A percentile compares a stretch with the other conserved stretches of the same genome.
Conservation (phyloP, 2,797 vertebrate genomes). For the Odontamblyopus lacepedii region DNA sequence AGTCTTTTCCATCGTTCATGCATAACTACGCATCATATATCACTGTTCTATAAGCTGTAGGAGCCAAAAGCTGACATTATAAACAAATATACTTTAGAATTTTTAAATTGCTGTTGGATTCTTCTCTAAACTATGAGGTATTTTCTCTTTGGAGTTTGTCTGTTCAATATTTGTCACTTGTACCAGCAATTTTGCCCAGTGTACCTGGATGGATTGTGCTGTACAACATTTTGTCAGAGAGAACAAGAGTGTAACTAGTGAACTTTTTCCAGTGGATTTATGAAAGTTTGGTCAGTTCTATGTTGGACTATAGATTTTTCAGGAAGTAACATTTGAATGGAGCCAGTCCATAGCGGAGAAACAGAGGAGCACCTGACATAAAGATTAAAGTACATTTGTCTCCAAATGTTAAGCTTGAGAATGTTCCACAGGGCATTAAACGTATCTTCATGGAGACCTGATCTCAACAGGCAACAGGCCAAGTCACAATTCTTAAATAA, state of each 20-base stretch:
- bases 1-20: conserved; percentile 65
- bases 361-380: neutral
- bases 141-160: neutral
- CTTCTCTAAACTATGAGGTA: conserved; percentile 1
- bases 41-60: conserved; percentile 28
- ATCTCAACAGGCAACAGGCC: too few species aligned
- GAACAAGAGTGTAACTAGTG: neutral
- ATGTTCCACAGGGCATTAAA: neutral
- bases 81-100: neutral
- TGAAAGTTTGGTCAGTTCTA: neutral
- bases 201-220: neutral
- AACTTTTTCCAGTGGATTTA: neutral
- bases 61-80: neutral
- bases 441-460: neutral
- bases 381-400: neutral
- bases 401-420: neutral
- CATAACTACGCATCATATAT: conserved; percentile 60
- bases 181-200: neutral
- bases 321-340: too few species aligned
- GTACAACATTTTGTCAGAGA: neutral
- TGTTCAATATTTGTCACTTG: neutral
- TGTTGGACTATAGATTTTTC: too few species aligned
- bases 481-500: too few species aligned
- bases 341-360: neutral
- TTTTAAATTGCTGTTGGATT: neutral